Base-by-base conservation (phyloP, 2,888 invertebrate species). In the Agrypnus murinus region DNA sequence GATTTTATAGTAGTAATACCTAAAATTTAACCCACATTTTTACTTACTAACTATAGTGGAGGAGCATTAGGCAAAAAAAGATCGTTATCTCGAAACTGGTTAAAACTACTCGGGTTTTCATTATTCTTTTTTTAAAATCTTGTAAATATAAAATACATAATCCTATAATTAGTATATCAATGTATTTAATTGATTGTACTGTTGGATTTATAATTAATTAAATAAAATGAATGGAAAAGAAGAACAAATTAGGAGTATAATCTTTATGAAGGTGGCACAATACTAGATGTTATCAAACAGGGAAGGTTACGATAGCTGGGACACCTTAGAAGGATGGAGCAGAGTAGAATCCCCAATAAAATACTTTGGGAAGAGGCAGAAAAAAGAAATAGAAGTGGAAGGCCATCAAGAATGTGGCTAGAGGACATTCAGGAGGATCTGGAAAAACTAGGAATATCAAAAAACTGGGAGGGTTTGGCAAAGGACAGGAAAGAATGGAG, bases 381-480 rank as follows among this genome's bases (percentile, higher is more conserved):
- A 43, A n/a, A n/a, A 43, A 43, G 43, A 10, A 43, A 14, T 43
- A 43, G 43, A 43, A 43, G 43, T 8, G 14, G 43, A n/a, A 43
- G 43, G 12, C 43, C 17, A 17, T 17, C 46, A 3, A 46, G 17
- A 19, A 46, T 8, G 46, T 46, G 46, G 46, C 15, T 46, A 17
- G 19, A 46, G 15, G 46, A 46, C 6, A n/a, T 46, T 19, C 4
- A 46, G 15, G 46, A 46, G 9, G 12, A 46, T 4, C 17, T 46
- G 15, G 2, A 8, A 17, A 17, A 15, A 15, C 9, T 46, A 9
- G 46, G 19, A 46, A 46, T 46, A 46, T 15, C 46, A 46, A 4
- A 46, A 46, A 40, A 46, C 15, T 46, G 15, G 46, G 46, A 46
- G 46, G 46, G 15, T 15, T 46, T 46, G 15, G 15, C 46, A 17